Percentiles rank a stretch among this genome's conserved stretches.
These are phyloP conservation scores for Sebastes melanostomus DNA, from an alignment of 2,797 vertebrate species.

Conservation along the genomic window DNA sequence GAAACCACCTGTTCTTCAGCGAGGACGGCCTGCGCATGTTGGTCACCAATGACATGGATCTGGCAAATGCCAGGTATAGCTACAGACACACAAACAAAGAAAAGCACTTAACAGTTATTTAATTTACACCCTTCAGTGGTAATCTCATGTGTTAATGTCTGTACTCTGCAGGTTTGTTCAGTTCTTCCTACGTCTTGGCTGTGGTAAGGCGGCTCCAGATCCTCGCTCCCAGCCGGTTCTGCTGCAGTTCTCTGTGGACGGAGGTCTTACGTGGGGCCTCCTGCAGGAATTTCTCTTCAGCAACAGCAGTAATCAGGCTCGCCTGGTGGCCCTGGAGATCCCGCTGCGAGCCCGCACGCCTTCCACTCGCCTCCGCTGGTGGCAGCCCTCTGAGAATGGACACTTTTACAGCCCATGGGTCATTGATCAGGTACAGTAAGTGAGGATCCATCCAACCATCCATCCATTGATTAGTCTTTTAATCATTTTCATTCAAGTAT, in stretches of 20 bases:
- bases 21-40: slow-evolving; percentile 97
- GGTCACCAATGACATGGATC: slow-evolving; percentile 93
- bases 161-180: slow-evolving; percentile 90
- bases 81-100: slow-evolving; percentile 34
- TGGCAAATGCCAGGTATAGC: slow-evolving; percentile 93
- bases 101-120: slow-evolving; percentile 20
- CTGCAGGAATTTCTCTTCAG: slow-evolving; percentile 99
- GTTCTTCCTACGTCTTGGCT: slow-evolving; percentile 97
- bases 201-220: slow-evolving; percentile 94
- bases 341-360: slow-evolving; percentile 90
- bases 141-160: background rate
- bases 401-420: slow-evolving; percentile 99
- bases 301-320: slow-evolving; percentile 94
- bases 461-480: background rate
- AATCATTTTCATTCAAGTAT: background rate
- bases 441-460: slow-evolving; percentile 6
- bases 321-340: slow-evolving; percentile 94
- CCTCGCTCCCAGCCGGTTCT: slow-evolving; percentile 95
- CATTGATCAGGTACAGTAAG: slow-evolving; percentile 91
- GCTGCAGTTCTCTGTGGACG: slow-evolving; percentile 94
- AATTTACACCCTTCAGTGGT: background rate
- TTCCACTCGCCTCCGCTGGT: slow-evolving; percentile 94
- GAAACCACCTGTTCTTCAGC: slow-evolving; percentile 97
- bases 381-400: slow-evolving; percentile 95
- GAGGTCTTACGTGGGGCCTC: slow-evolving; percentile 91